Base-by-base conservation (phyloP, 2,888 invertebrate genomes). In the Apantesis nais region DNA sequence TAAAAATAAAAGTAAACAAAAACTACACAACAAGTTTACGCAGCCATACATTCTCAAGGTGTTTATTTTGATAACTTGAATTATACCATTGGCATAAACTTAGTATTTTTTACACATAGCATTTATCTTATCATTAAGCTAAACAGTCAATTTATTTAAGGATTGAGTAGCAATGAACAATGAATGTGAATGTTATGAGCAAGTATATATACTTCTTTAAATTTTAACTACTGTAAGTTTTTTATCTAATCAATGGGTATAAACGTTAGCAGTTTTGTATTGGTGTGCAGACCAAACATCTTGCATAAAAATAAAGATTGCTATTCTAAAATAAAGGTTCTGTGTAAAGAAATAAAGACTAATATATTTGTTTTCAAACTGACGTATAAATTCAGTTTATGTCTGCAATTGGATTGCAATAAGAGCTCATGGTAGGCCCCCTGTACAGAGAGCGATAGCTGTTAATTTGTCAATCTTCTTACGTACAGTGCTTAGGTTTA, bases 11-110 rank as follows among this genome's bases (percentile, higher is more conserved):
- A 29, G 29, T 29, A 58, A 58, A 29, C 29, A 8, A 0, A 58
- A 29, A 58, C 58, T 58, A 58, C 29, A 58, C 58, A 58, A 58
- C 55, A 58, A 58, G 58, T 29, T 55, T 55, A 25, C 25, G 25
- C 55, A 55, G 11, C 29, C 25, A 16, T 58, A 25, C 14, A 29
- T 58, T 29, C 29, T 58, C 16, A 58, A 29, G 29, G 58, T 58
- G 1, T 58, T 29, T 58, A 58, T 8, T 58, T 29, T 29, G 29
- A 16, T 29, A 29, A 25, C 29, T 4, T 14, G 8, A 2, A 58
- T 58, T 16, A 29, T 16, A 25, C 14, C 0, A 29, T 58, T 16
- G 29, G 29, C 1, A 7, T 19, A 55, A 52, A 25, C 25, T 12
- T 2, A 55, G 5, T 55, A 4, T 25, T 5, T 25, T 55, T 55